Base-by-base conservation (phyloP, 1,140 invertebrate species). In the Rhagoletis pomonella region DNA sequence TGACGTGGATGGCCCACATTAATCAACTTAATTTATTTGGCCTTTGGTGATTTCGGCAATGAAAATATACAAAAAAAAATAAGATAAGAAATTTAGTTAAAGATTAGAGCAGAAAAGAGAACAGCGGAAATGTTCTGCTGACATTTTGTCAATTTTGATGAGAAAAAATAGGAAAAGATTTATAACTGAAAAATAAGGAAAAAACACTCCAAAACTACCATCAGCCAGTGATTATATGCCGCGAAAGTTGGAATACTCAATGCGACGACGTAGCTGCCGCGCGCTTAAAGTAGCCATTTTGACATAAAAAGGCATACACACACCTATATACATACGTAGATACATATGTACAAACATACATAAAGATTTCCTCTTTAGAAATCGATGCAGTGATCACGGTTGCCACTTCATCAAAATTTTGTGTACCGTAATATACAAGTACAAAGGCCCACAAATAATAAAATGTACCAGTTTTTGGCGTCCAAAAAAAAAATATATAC, bases 1-100 rank as follows among this genome's bases (percentile, higher is more conserved):
- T 85, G 81, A 2, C 14, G n/a, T 29, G 7, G 58, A 85, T 58
- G 81, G 29, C n/a, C n/a, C n/a, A 55, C 81, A 85, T 85, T 85
- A 58, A 14, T 85, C 50, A 85, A 85, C 39, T 85, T 85, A 85
- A 85, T 59, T 39, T 19, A 19, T 85, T 59, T 39, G 55, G 12
- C 42, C 12, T 17, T 5, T 1, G 10, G 50, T 55, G 10, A 29
- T 29, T 29, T 55, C 2, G 62, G 62, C 14, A n/a, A n/a, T 19
- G 17, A 29, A 29, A 29, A 29, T 29, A 29, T 29, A 29, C 62
- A 42, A 67, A 65, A 67, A 67, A 39, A 29, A 67, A 42, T 67
- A 29, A 9, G 12, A 42, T 65, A 65, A 65, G 12, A 69, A 69
- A 69, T 69, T 69, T 10, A 62, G 17, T 14, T 62, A 62, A 62